phyloP scores from a whole-genome alignment of 2,888 invertebrate species.

The Drosophila sordidula region DNA sequence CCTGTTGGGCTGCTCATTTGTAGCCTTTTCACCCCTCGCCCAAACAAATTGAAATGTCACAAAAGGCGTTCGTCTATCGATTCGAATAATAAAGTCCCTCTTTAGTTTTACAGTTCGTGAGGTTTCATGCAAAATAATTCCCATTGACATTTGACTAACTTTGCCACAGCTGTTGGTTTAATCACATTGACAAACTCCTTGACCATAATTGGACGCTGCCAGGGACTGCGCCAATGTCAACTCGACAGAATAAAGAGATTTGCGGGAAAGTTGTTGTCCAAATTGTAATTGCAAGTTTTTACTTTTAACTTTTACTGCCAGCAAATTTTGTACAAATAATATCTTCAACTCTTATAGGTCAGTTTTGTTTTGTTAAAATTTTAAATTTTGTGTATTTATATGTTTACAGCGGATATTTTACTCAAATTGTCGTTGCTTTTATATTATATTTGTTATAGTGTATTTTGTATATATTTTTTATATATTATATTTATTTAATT shows the following conservation, averaged over 20 bases:
- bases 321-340: background rate
- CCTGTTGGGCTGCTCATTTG: conserved; percentile 41
- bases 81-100: conserved; percentile 15
- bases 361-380: too few relatives aligned
- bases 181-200: conserved; percentile 12
- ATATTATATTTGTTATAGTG: background rate
- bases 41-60: conserved; percentile 71
- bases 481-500: too few relatives aligned
- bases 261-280: conserved; percentile 45
- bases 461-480: too few relatives aligned
- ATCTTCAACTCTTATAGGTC: background rate
- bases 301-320: conserved; percentile 24
- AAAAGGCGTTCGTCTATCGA: conserved; percentile 38
- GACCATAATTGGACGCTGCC: conserved; percentile 49
- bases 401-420: too few relatives aligned
- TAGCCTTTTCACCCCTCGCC: background rate
- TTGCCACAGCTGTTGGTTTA: conserved; percentile 31
- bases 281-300: conserved; percentile 3
- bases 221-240: conserved; percentile 30
- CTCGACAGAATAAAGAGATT: conserved; percentile 47
- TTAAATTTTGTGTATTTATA: too few relatives aligned
- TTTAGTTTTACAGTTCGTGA: conserved; percentile 16
- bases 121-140: conserved; percentile 42
- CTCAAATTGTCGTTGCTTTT: too few relatives aligned
- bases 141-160: conserved; percentile 50